Conservation (phyloP, 2,888 invertebrate genomes). For the Pasiphila rectangulata region DNA sequence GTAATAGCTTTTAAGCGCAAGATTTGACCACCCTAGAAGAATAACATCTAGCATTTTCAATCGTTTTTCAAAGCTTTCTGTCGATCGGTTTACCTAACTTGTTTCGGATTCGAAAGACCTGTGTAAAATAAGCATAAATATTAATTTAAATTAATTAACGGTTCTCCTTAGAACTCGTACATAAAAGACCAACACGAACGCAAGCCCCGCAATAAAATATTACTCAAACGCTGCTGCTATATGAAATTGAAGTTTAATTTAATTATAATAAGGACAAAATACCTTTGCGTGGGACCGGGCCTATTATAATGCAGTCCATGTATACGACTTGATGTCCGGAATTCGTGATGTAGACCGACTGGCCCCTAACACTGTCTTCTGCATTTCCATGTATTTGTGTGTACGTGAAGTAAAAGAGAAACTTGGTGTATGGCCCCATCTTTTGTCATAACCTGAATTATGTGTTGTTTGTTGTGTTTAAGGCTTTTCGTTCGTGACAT, state of each 20-base stretch:
- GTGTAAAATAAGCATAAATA: too few relatives aligned
- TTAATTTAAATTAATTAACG: too few relatives aligned
- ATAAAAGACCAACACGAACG: background rate
- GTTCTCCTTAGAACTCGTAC: too few relatives aligned
- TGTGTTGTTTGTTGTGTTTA: background rate
- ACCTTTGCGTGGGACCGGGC: slow-evolving; percentile 48
- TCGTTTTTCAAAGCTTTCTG: too few relatives aligned
- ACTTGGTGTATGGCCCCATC: background rate
- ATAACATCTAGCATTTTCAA: too few relatives aligned
- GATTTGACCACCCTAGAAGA: too few relatives aligned
- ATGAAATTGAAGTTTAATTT: slow-evolving; percentile 19
- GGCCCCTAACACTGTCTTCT: slow-evolving; percentile 53
- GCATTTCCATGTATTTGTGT: slow-evolving; percentile 24
- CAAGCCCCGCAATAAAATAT: slow-evolving; percentile 6
- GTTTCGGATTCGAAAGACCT: too few relatives aligned
- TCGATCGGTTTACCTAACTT: too few relatives aligned
- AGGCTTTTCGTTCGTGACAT: too few relatives aligned
- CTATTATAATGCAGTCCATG: slow-evolving; percentile 67
- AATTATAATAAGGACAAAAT: slow-evolving; percentile 50
- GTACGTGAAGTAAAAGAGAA: slow-evolving; percentile 12
- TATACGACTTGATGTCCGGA: slow-evolving; percentile 52
- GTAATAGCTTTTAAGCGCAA: too few relatives aligned
- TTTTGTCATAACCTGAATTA: background rate
- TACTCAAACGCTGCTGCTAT: slow-evolving; percentile 4
- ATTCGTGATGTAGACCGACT: slow-evolving; percentile 57